Percentiles rank a stretch among this genome's conserved stretches.
Evolutionary conservation across 2,113 vertebrate genomes (phyloP).

Genomic region (Sus scrofa): T2T-Sscrofa CM000812.6:214467001-214467500

Average conservation of each 20-base stretch:
- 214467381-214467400: not conserved
- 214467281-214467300: not conserved
- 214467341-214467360: not conserved
- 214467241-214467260: not conserved
- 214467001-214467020: not conserved
- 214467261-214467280: not conserved
- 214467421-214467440: conserved; percentile 15
- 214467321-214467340: not conserved
- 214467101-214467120: not conserved
- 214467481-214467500: not conserved
- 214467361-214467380: not conserved
- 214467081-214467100: not conserved
- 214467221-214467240: not conserved
- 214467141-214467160: not conserved
- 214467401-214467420: conserved; percentile 24
- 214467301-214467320: not conserved
- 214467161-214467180: not conserved
- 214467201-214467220: not conserved
- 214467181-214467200: not conserved
- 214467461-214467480: conserved; percentile 40
- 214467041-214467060: not conserved
- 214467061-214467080: not conserved
- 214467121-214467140: not conserved
- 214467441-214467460: not conserved
- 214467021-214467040: not conserved